Evolutionary conservation across 2,888 invertebrate genomes (phyloP).

Genomic region (Laspeyria flexula): DNA sequence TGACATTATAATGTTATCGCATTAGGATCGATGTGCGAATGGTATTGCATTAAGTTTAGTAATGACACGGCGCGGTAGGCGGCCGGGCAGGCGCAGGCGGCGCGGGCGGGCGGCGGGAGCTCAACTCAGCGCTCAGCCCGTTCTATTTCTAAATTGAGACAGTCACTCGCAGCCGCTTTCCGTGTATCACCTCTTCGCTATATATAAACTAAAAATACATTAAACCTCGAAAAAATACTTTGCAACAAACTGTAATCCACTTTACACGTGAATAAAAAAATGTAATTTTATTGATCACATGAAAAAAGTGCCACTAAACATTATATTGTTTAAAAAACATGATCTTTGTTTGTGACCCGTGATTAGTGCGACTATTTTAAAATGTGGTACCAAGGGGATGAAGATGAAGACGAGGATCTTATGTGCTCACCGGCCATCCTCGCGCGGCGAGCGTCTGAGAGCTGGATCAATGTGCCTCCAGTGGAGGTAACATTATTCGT

Average conservation of each 20-base stretch:
- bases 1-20: slow-evolving; percentile 5
- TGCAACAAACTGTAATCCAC: slow-evolving; percentile 26
- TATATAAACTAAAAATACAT: slow-evolving; percentile 61
- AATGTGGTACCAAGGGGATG: slow-evolving; percentile 93
- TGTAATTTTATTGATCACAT: slow-evolving; percentile 12
- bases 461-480: slow-evolving; percentile 95
- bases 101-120: slow-evolving; percentile 51
- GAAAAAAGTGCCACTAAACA: slow-evolving; percentile 7
- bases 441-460: slow-evolving; percentile 94
- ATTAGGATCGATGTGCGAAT: slow-evolving; percentile 22
- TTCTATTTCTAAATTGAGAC: slow-evolving; percentile 85
- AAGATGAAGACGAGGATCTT: slow-evolving; percentile 94
- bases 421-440: slow-evolving; percentile 95
- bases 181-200: slow-evolving; percentile 80
- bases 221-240: slow-evolving; percentile 49
- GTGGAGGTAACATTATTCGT: slow-evolving; percentile 88
- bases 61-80: slow-evolving; percentile 43
- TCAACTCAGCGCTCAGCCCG: slow-evolving; percentile 71
- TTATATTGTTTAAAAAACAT: slow-evolving; percentile 19
- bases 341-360: slow-evolving; percentile 25
- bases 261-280: slow-evolving; percentile 17
- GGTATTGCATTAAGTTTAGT: slow-evolving; percentile 41
- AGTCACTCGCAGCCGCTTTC: slow-evolving; percentile 81
- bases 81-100: slow-evolving; percentile 36
- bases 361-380: slow-evolving; percentile 43